Evolutionary conservation across 1,140 invertebrate genomes (phyloP).

Genomic region (Chironomus tepperi): DNA sequence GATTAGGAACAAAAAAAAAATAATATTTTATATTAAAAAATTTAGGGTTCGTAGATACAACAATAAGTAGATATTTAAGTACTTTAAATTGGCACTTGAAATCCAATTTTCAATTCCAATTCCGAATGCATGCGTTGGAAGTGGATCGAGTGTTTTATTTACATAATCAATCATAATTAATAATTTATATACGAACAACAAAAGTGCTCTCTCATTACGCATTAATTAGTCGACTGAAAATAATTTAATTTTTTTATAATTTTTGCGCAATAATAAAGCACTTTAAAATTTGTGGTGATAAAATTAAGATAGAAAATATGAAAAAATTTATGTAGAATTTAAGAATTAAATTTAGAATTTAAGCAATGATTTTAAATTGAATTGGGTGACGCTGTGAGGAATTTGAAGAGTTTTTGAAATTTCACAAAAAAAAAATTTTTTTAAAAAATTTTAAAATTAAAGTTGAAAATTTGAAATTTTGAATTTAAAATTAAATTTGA

Average conservation of each 20-base stretch:
- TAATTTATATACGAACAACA: neutral
- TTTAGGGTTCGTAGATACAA: neutral
- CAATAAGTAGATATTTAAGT: neutral
- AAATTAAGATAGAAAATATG: neutral
- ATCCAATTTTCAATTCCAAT: neutral
- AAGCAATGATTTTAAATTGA: no score
- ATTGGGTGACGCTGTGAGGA: no score
- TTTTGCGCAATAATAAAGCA: conserved; percentile 3
- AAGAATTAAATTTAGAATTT: no score
- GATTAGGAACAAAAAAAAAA: neutral
- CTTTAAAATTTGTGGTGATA: neutral
- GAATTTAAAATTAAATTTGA: no score
- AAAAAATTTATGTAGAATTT: no score
- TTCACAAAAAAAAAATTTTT: no score
- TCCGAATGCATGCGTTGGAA: conserved; percentile 3
- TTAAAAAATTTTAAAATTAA: no score
- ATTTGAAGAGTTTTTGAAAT: no score
- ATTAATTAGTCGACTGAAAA: neutral
- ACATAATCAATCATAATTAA: neutral
- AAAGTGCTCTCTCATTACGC: neutral
- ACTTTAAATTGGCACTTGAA: neutral
- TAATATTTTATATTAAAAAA: neutral
- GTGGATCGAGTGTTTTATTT: neutral
- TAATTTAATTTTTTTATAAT: neutral
- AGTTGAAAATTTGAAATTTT: no score